Evolutionary conservation across 2,113 vertebrate genomes (phyloP), one percentile per base, ranked within the genome.

Genomic region (Campylomormyrus tamandua): DNA sequence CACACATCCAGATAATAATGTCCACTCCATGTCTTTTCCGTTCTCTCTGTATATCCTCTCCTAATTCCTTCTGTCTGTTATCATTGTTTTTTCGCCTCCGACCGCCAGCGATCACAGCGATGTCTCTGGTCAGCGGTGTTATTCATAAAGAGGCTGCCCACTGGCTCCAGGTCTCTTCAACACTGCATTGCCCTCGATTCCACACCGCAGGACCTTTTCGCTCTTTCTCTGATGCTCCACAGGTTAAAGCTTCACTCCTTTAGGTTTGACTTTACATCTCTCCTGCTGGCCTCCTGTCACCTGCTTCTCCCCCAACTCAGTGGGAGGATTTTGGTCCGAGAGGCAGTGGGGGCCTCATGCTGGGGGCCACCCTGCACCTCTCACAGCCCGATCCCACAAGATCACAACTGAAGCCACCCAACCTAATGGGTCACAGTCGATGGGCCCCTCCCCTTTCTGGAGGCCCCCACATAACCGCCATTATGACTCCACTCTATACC

Each of bases 241-340:
- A 94, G 94, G 95, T 96, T 95, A 94, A 93, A 94, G 93, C 93
- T 94, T 93, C 93, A 90, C 93, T 93, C 92, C 94, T 94, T 94
- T 94, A 95, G 89, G 92, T 95, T 95, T 94, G 93, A 94, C 95
- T 95, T 95, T 95, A 93, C 94, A 95, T 95, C 93, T 94, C 94
- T 94, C 94, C 94, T 90, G 92, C 91, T 90, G 91, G 90, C 92
- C 91, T 90, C 80, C 56, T 87, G 70, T 46, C 13, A 52, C 86
- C 83, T 86, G 46, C 45, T n/a, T 88, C 83, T 50, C 88, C n/a
- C 42, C 8, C 8, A 66, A 56, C 83, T 70, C 70, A 90, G 87
- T 27, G 53, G 87, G n/a, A 56, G 52, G 27, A 50, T 90, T 42
- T 90, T 19, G 87, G 48, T 87, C 87, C 27, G 31, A 9, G 90